Percentiles rank a stretch among this genome's conserved stretches.
Conservation (phyloP, 2,113 vertebrate genomes). For the Bubalus kerabau region DNA sequence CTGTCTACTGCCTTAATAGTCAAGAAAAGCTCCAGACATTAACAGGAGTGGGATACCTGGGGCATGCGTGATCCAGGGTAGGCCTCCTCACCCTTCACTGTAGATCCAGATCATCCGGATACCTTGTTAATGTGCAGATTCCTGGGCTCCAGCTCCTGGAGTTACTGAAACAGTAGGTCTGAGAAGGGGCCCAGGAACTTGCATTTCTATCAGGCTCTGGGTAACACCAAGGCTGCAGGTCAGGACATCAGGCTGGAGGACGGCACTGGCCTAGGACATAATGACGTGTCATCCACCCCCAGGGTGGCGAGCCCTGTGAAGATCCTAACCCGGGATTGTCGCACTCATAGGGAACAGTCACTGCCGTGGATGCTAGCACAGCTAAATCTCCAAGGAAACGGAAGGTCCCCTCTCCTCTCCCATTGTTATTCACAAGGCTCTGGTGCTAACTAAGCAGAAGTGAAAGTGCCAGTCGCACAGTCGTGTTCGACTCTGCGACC, state of each 20-base stretch:
- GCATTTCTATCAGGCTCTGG: neutral
- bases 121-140: neutral
- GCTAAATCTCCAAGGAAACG: neutral
- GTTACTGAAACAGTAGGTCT: neutral
- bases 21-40: neutral
- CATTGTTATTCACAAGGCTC: neutral
- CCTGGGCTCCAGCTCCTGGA: too few relatives aligned
- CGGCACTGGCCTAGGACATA: neutral
- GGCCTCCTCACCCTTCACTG: neutral
- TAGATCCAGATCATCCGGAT: neutral
- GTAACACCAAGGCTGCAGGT: neutral
- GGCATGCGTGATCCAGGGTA: neutral
- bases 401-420: neutral
- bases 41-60: neutral
- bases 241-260: neutral
- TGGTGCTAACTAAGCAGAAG: neutral
- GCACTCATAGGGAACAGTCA: neutral
- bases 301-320: neutral
- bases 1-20: neutral
- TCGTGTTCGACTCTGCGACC: fast-evolving
- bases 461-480: neutral
- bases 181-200: neutral
- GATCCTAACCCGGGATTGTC: neutral
- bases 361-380: neutral
- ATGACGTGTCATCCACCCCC: fast-evolving